Percentiles rank a stretch among this genome's conserved stretches.
Conservation (phyloP, 2,888 invertebrate species). For the Colletes collaris region DNA sequence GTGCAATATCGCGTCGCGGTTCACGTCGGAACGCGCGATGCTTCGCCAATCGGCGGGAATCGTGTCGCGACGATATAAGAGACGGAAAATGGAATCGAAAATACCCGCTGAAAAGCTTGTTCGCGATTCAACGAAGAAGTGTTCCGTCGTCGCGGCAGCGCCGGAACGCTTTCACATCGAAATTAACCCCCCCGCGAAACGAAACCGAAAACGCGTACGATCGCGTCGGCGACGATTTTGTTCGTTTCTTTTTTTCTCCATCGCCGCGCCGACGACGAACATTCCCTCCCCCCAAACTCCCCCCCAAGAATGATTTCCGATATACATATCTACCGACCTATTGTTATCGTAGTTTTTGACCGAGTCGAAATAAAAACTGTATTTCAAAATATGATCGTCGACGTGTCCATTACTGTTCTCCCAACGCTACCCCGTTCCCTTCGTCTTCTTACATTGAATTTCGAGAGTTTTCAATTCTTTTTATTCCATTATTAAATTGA, state of each 20-base stretch:
- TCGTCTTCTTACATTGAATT: background rate
- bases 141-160: constrained; percentile 32
- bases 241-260: constrained; percentile 50
- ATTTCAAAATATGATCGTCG: constrained; percentile 77
- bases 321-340: constrained; percentile 81
- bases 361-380: constrained; percentile 81
- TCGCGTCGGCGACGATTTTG: constrained; percentile 47
- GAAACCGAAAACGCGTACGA: constrained; percentile 31
- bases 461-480: background rate
- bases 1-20: constrained; percentile 74
- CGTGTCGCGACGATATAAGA: constrained; percentile 49
- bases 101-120: constrained; percentile 23
- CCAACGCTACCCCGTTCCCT: constrained; percentile 11
- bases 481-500: too few relatives aligned
- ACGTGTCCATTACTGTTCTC: constrained; percentile 23
- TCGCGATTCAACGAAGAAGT: constrained; percentile 49
- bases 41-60: constrained; percentile 10
- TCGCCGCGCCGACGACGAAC: constrained; percentile 55
- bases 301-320: constrained; percentile 74
- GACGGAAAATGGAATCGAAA: constrained; percentile 42
- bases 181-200: constrained; percentile 43
- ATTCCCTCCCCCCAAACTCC: constrained; percentile 19
- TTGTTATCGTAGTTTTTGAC: constrained; percentile 83
- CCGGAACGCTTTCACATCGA: constrained; percentile 61
- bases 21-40: background rate